These are phyloP conservation scores for Volucella inanis DNA, from an alignment of 2,888 invertebrate species.

Conservation along the genomic window DNA sequence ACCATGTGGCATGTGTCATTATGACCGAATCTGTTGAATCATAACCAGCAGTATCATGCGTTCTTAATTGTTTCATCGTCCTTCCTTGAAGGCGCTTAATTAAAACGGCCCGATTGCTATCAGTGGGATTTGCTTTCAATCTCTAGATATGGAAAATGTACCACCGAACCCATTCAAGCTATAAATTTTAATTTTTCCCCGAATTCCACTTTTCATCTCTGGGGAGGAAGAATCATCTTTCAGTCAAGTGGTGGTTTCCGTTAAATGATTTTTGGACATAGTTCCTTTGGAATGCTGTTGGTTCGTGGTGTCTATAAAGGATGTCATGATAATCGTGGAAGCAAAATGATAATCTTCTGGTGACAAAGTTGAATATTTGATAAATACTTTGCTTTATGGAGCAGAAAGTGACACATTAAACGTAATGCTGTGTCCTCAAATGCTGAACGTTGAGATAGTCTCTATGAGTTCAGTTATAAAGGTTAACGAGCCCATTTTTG, in stretches of 20 bases:
- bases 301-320: slow-evolving; percentile 1
- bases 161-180: not conserved
- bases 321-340: not conserved
- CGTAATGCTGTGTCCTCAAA: not conserved
- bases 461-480: too few relatives aligned
- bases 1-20: not conserved
- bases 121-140: slow-evolving; percentile 8
- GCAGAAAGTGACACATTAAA: not conserved
- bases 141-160: not conserved
- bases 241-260: not conserved
- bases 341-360: not conserved
- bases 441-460: not conserved
- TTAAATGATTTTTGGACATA: not conserved
- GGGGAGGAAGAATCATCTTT: not conserved
- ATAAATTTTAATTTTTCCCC: slow-evolving; percentile 9
- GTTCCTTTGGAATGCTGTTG: too few relatives aligned
- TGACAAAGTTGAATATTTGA: slow-evolving; percentile 18
- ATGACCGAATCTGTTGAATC: not conserved
- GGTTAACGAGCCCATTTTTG: too few relatives aligned
- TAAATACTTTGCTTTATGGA: slow-evolving; percentile 22
- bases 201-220: not conserved
- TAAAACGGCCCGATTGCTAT: not conserved
- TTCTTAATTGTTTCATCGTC: not conserved
- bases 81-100: slow-evolving; percentile 3
- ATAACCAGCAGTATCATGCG: not conserved